Evolutionary conservation across 2,797 vertebrate genomes (phyloP).

Genomic region (Enteromius treurensis): DNA sequence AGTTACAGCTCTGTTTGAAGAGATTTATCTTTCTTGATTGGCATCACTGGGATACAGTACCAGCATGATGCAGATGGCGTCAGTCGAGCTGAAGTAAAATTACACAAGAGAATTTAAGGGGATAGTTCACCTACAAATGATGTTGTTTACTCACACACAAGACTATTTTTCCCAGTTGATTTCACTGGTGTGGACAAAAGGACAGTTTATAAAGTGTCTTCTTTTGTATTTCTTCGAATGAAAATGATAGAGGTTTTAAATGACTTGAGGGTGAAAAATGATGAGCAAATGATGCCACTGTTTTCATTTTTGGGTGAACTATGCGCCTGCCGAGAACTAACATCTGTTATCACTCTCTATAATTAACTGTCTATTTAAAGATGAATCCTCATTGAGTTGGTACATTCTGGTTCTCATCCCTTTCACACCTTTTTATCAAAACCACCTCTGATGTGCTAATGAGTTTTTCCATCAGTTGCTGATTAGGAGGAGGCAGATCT

Average conservation of each 20-base stretch:
- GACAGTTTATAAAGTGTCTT: not conserved
- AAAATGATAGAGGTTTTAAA: not conserved
- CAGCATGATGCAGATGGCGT: slow-evolving; percentile 11
- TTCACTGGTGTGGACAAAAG: not conserved
- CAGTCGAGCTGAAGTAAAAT: slow-evolving; percentile 23
- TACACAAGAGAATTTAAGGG: not conserved
- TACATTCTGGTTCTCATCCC: slow-evolving; percentile 66
- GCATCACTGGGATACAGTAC: not conserved
- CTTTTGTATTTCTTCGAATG: not conserved
- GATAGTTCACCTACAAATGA: not conserved
- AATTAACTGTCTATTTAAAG: slow-evolving; percentile 61
- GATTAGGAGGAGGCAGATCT: not conserved
- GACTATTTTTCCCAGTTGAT: not conserved
- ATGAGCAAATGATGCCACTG: not conserved
- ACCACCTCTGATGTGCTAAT: slow-evolving; percentile 49
- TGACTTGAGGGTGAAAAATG: not conserved
- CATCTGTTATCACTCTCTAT: slow-evolving; percentile 60
- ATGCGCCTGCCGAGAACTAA: not conserved
- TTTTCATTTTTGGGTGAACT: not conserved
- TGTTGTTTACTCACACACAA: not conserved
- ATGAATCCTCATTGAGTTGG: slow-evolving; percentile 53
- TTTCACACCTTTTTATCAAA: slow-evolving; percentile 62
- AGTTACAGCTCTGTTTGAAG: slow-evolving; percentile 16
- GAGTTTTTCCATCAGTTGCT: not conserved
- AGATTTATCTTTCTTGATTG: slow-evolving; percentile 26